These are phyloP conservation scores for Misgurnus anguillicaudatus DNA, from an alignment of 2,113 vertebrate genomes.

Conservation along the genomic window DNA sequence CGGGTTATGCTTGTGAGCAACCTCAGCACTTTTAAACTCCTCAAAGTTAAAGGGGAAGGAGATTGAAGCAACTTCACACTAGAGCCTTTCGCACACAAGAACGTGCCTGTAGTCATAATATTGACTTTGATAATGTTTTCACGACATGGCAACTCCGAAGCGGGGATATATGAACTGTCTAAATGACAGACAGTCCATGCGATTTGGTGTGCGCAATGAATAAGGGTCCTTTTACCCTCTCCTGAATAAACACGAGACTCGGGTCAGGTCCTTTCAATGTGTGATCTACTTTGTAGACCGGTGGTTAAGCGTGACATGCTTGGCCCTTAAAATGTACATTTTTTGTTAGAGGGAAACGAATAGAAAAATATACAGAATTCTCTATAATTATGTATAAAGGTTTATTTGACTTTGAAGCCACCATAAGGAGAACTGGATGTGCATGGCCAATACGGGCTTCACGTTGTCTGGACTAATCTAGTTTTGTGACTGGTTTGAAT, in stretches of 20 bases:
- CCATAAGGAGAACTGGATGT: conserved; percentile 46
- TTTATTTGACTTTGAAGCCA: conserved; percentile 78
- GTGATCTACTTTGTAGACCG: conserved; percentile 48
- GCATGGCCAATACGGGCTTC: conserved; percentile 57
- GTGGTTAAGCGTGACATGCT: conserved; percentile 58
- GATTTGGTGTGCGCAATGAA: conserved; percentile 58
- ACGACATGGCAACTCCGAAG: conserved; percentile 54
- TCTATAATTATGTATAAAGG: conserved; percentile 74
- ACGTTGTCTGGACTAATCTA: conserved; percentile 78
- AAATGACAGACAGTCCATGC: conserved; percentile 42
- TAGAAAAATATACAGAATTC: conserved; percentile 77
- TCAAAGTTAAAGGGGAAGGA: background rate
- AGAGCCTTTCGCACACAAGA: conserved; percentile 65
- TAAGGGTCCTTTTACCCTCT: conserved; percentile 67
- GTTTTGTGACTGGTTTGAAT: conserved; percentile 75
- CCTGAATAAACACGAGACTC: conserved; percentile 69
- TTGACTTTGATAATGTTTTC: conserved; percentile 74
- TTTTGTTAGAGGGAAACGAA: conserved; percentile 69
- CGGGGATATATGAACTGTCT: conserved; percentile 57
- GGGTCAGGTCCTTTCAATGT: conserved; percentile 54
- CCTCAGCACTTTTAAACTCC: background rate
- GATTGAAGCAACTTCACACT: conserved; percentile 53
- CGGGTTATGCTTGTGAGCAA: background rate
- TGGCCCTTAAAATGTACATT: conserved; percentile 62
- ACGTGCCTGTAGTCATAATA: conserved; percentile 69